Evolutionary conservation across 92 coral and sea anemone genomes (phyloP).

Genomic region (Isaurus tuberculatus): DNA sequence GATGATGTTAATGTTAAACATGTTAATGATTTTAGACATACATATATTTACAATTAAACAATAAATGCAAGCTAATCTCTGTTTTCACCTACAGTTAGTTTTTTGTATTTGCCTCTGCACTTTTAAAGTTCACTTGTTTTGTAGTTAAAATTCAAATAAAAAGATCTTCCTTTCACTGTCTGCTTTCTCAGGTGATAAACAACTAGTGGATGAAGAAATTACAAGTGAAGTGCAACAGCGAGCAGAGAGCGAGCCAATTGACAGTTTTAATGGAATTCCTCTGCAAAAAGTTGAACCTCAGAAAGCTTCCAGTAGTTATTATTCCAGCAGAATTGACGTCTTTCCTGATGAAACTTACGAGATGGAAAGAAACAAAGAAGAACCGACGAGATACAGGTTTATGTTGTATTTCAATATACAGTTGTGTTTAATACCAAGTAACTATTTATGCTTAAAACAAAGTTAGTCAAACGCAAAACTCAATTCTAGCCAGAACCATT

Average conservation of each 20-base stretch:
- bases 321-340: neutral
- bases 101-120: neutral
- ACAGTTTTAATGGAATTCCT: neutral
- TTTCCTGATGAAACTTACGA: slow-evolving; percentile 6
- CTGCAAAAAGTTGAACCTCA: neutral
- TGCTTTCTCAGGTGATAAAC: neutral
- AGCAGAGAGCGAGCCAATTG: slow-evolving; percentile 34
- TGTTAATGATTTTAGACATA: no score
- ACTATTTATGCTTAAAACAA: no score
- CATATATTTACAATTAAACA: no score
- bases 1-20: no score
- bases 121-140: neutral
- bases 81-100: no score
- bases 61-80: no score
- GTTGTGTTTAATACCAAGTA: no score
- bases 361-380: neutral
- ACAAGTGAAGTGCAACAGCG: neutral
- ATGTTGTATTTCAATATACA: neutral
- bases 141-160: neutral
- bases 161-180: no score
- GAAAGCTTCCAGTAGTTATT: neutral
- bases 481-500: no score
- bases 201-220: slow-evolving; percentile 14
- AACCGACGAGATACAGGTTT: slow-evolving; percentile 34
- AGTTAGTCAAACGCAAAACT: no score